Evolutionary conservation across 1,140 invertebrate species (phyloP).

Genomic region (Acromyrmex heyeri): DNA sequence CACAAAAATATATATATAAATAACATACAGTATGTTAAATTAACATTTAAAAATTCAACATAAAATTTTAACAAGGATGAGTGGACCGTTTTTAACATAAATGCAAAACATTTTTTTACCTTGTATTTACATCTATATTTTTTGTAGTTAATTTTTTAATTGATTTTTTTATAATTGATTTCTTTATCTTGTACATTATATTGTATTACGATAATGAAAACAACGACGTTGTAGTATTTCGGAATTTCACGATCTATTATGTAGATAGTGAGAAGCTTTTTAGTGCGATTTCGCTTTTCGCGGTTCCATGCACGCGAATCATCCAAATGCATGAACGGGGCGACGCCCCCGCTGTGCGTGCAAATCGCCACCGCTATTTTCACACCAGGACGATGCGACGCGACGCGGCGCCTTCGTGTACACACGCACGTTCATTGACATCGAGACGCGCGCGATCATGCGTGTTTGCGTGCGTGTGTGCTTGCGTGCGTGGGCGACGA

Average conservation of each 20-base stretch:
- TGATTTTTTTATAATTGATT: neutral
- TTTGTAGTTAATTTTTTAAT: neutral
- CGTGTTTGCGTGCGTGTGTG: constrained; percentile 31
- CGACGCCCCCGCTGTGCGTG: neutral
- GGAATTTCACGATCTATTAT: neutral
- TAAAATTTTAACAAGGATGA: no score
- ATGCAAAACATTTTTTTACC: no score
- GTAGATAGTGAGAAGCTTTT: neutral
- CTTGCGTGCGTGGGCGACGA: constrained; percentile 63
- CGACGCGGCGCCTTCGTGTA: neutral
- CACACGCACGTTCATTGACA: constrained; percentile 59
- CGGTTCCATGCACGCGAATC: neutral
- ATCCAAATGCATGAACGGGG: neutral
- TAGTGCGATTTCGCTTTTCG: neutral
- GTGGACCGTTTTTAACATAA: no score
- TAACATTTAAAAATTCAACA: no score
- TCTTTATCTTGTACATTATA: neutral
- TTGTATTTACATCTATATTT: neutral
- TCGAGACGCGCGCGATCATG: constrained; percentile 41
- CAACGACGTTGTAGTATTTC: neutral
- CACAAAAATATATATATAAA: no score
- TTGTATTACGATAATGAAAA: neutral
- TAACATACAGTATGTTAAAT: no score
- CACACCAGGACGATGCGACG: constrained; percentile 15
- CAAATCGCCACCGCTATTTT: constrained; percentile 63